Conservation (phyloP, 2,888 invertebrate genomes). For the Ecliptopera silaceata region DNA sequence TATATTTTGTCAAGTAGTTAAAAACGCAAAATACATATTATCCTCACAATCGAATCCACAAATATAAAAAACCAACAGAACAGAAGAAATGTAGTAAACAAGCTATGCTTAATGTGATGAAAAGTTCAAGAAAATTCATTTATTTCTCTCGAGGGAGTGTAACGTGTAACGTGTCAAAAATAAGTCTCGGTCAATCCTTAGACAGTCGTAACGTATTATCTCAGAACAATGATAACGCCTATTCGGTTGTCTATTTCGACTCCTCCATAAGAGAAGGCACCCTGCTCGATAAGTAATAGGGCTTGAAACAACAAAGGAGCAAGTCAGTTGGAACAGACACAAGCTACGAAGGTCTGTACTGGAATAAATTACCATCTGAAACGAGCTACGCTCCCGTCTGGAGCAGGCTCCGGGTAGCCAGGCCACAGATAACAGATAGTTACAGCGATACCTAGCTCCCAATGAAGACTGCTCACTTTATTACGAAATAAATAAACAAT, state of each 20-base stretch:
- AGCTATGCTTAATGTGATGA: no score
- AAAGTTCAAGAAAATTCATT: no score
- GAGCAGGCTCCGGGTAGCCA: constrained; percentile 20
- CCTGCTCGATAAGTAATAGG: constrained; percentile 38
- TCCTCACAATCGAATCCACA: no score
- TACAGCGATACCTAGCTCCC: neutral
- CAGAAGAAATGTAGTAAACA: no score
- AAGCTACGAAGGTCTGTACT: constrained; percentile 31
- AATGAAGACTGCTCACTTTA: neutral
- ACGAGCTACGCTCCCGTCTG: constrained; percentile 32
- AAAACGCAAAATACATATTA: no score
- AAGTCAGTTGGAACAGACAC: constrained; percentile 37
- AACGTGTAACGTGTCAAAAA: no score
- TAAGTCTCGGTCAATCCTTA: no score
- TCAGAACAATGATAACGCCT: neutral
- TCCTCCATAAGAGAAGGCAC: constrained; percentile 21
- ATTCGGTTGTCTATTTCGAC: neutral
- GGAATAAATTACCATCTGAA: constrained; percentile 40
- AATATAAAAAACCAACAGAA: no score
- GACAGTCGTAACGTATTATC: neutral
- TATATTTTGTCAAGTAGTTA: no score
- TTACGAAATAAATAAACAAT: no score
- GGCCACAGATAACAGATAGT: constrained; percentile 13
- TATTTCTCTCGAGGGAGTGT: no score
- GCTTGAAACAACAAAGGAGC: constrained; percentile 42